Conservation (phyloP, 2,113 vertebrate species). For the Pygoscelis adeliae region DNA sequence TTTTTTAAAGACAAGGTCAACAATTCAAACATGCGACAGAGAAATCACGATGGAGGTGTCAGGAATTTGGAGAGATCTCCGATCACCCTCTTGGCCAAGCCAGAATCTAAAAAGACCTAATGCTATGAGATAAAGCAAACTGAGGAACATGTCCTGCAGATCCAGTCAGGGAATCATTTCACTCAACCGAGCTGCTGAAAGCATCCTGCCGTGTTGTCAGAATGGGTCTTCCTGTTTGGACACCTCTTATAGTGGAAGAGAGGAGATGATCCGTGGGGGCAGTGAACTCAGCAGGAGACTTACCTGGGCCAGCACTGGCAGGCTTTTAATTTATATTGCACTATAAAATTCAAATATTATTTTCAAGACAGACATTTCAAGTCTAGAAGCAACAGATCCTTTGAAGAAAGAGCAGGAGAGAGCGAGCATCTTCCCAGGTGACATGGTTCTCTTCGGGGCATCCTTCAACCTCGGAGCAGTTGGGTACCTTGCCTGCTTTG, state of each 20-base stretch:
- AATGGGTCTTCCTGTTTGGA: not conserved
- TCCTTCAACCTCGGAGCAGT: not conserved
- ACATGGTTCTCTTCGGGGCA: not conserved
- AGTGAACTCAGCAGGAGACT: not conserved
- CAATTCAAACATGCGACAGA: not conserved
- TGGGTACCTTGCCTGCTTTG: not conserved
- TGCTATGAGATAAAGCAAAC: not conserved
- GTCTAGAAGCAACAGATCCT: not conserved
- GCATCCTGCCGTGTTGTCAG: not conserved
- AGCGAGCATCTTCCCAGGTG: not conserved
- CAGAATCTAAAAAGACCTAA: not conserved
- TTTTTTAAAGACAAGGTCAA: not conserved
- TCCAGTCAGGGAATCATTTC: not conserved
- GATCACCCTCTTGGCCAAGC: not conserved
- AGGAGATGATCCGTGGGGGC: accelerated
- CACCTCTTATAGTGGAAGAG: not conserved
- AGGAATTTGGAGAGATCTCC: not conserved
- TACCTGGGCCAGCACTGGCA: not conserved
- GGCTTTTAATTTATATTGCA: not conserved
- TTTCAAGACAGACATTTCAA: not conserved
- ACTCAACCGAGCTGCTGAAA: not conserved
- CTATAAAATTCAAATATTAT: not conserved
- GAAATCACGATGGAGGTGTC: not conserved
- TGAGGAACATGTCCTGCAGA: not conserved
- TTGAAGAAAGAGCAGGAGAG: not conserved